Percentiles rank a stretch among this genome's conserved stretches.
phyloP scores from a whole-genome alignment of 2,797 vertebrate genomes.

The Tamandua tetradactyla region DNA sequence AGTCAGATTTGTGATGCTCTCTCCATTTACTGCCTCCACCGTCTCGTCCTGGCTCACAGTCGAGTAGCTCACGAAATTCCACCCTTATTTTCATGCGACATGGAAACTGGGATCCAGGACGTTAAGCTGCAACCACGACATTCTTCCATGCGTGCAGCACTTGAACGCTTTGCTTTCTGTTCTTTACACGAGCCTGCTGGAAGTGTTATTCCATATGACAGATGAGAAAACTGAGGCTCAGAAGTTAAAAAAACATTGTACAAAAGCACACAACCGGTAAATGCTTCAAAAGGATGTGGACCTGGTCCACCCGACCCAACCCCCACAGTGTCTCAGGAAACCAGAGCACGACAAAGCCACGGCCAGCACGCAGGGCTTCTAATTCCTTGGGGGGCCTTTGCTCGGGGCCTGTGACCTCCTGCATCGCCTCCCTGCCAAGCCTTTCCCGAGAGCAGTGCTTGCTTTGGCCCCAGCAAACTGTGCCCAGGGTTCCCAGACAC shows the following conservation, averaged over 20 bases:
- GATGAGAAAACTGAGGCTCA: neutral
- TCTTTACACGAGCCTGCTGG: neutral
- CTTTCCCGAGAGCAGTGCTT: no score
- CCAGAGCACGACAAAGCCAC: neutral
- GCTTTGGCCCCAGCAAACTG: neutral
- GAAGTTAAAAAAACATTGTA: neutral
- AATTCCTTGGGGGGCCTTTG: fast-evolving
- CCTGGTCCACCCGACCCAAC: neutral
- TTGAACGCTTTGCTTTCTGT: neutral
- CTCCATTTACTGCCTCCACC: neutral
- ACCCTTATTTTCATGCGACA: neutral
- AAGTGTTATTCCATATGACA: neutral
- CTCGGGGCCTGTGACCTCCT: no score
- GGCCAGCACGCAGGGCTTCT: neutral
- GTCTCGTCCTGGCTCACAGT: neutral
- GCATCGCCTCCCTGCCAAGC: no score
- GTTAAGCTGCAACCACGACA: neutral
- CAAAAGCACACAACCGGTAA: neutral
- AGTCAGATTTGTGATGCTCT: neutral
- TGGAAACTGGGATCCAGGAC: neutral
- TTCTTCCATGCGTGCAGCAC: neutral
- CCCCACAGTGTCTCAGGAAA: neutral
- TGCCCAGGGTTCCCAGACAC: conserved; percentile 64
- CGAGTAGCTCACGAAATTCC: neutral
- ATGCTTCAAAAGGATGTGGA: neutral